Base-by-base conservation (phyloP, 2,888 invertebrate species). In the Trichacis sp. region DNA sequence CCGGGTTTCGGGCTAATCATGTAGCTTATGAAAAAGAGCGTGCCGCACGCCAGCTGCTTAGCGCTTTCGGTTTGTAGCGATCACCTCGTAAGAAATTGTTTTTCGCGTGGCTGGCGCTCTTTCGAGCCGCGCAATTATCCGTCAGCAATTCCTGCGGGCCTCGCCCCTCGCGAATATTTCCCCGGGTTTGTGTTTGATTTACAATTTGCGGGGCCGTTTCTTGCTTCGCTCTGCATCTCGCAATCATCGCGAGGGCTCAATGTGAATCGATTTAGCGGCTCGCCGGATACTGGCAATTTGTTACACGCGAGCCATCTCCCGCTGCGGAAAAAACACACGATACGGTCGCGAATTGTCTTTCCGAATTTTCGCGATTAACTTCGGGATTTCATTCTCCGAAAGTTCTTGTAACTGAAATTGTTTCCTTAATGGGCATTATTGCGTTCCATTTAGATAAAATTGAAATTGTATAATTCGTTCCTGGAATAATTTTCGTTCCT, bases 261-360 rank as follows among this genome's bases (percentile, higher is more conserved):
- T 73, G 78, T 74, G 75, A 79, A 81, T 82, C 81, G 81, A 81
- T 82, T 79, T 69, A 61, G 67, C 68, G 70, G 71, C 72, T 64
- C 61, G 68, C 64, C 68, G 75, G 77, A 78, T 76, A 75, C 73
- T 69, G 73, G 77, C 79, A 79, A 82, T 82, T 82, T 81, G 74
- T 76, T 76, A 79, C 81, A 82, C 81, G 81, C 82, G 78, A 82
- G 78, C 76, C 74, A 70, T 49, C 69, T 62, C 70, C 72, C 59
- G n/a, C n/a, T n/a, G n/a, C n/a, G n/a, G n/a, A 77, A 76, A 73
- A 74, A 77, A 79, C 79, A 76, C 73, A 75, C 76, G 74, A 76
- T 77, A 74, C 73, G 70, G 69, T 71, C 73, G 14, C 71, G 70
- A n/a, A 72, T 71, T 71, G 71, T 64, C 73, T 45, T 36, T 64